A percentile compares a stretch with the other conserved stretches of the same genome.
Conservation (phyloP, 2,797 vertebrate genomes). For the Esox masquinongy region DNA sequence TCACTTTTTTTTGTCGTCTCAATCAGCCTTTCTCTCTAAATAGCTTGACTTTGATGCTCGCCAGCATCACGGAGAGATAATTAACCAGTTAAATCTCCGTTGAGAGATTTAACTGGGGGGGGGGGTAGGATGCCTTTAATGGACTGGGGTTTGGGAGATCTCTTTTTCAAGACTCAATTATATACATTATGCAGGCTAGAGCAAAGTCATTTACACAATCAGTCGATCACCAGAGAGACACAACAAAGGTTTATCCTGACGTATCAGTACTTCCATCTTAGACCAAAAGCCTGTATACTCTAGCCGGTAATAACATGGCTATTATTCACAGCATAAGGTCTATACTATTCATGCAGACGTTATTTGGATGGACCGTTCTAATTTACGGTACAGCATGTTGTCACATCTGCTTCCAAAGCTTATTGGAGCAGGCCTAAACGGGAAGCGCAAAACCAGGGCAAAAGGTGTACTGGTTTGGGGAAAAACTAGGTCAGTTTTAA, state of each 20-base stretch:
- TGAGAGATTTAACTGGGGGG: neutral
- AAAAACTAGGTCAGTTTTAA: neutral
- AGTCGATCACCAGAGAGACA: conserved; percentile 37
- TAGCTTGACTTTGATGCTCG: conserved; percentile 26
- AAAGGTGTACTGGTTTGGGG: neutral
- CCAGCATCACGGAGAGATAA: conserved; percentile 28
- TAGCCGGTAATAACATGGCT: neutral
- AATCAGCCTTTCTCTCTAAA: conserved; percentile 53
- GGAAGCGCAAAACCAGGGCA: neutral
- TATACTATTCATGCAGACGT: neutral
- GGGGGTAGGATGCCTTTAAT: conserved; percentile 4
- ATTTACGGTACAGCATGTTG: neutral
- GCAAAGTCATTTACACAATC: conserved; percentile 55
- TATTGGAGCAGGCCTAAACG: neutral
- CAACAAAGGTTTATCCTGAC: conserved; percentile 13
- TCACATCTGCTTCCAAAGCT: neutral
- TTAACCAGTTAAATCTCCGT: neutral
- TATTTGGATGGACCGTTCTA: neutral
- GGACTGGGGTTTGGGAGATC: conserved; percentile 53
- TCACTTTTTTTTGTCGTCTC: conserved; percentile 41
- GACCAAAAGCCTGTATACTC: neutral
- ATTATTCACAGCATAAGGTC: neutral
- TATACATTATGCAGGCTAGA: conserved; percentile 30
- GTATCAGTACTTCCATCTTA: conserved; percentile 4
- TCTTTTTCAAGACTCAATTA: conserved; percentile 44